A percentile compares a stretch with the other conserved stretches of the same genome.
Conservation (phyloP, 2,113 vertebrate genomes). For the Rynchops niger region DNA sequence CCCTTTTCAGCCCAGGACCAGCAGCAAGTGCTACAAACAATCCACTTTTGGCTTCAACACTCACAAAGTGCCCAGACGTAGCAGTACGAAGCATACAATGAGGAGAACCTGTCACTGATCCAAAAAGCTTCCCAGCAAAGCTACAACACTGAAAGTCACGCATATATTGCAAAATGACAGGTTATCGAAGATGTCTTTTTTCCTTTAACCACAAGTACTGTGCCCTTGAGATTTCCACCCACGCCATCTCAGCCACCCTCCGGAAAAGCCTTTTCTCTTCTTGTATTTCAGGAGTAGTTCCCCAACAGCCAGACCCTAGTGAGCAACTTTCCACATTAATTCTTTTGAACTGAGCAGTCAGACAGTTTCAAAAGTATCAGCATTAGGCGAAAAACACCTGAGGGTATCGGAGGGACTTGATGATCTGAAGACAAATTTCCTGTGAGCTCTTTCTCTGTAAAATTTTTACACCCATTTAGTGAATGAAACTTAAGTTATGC, state of each 20-base stretch:
- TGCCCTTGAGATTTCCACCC: neutral
- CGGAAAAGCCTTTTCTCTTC: neutral
- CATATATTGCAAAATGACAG: neutral
- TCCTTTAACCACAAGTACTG: neutral
- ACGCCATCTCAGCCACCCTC: neutral
- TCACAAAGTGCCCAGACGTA: neutral
- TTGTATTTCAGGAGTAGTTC: neutral
- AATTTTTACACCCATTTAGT: neutral
- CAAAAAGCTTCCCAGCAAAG: conserved; percentile 30
- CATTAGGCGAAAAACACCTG: neutral
- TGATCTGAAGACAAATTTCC: neutral
- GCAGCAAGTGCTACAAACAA: neutral
- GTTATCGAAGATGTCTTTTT: neutral
- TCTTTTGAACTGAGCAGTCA: neutral
- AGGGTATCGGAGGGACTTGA: neutral
- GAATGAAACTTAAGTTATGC: neutral
- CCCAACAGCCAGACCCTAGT: neutral
- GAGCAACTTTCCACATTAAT: neutral
- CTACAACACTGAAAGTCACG: neutral
- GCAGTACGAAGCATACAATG: neutral
- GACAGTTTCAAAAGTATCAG: neutral
- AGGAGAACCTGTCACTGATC: neutral
- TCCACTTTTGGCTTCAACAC: neutral
- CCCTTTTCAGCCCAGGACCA: neutral
- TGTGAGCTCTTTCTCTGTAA: neutral